Evolutionary conservation across 1,140 invertebrate genomes (phyloP).

Genomic region (Sinonovacula constricta): DNA sequence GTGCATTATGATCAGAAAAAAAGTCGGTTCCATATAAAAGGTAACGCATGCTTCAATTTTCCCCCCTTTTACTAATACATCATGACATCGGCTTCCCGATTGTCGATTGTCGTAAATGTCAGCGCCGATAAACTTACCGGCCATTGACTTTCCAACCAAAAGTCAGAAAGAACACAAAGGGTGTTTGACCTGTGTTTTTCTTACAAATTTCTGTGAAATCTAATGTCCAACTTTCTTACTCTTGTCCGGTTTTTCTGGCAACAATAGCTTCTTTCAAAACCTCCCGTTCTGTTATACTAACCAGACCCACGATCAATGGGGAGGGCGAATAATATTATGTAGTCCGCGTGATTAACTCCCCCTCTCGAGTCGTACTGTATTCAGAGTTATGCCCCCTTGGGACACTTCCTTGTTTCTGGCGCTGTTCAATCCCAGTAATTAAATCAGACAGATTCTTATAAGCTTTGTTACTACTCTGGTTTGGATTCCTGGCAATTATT

Average conservation of each 20-base stretch:
- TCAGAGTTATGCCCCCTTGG: conserved; percentile 33
- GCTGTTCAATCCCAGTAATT: conserved; percentile 37
- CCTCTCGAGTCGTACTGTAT: conserved; percentile 31
- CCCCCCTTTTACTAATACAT: too few species aligned
- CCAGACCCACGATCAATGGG: conserved; percentile 23
- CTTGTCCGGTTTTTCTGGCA: neutral
- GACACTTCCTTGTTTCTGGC: conserved; percentile 26
- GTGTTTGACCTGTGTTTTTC: too few species aligned
- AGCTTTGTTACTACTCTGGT: conserved; percentile 5
- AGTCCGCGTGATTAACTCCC: conserved; percentile 3
- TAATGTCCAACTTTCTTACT: too few species aligned
- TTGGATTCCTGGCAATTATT: neutral
- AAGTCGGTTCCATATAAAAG: too few species aligned
- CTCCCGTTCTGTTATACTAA: conserved; percentile 15
- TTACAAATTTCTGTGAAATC: too few species aligned
- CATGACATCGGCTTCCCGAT: too few species aligned
- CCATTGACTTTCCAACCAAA: too few species aligned
- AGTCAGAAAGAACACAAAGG: too few species aligned
- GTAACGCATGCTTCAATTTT: too few species aligned
- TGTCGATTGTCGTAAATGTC: too few species aligned
- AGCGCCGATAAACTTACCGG: too few species aligned
- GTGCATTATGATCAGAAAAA: too few species aligned
- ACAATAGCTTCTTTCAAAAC: neutral
- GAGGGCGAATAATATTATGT: conserved; percentile 20
- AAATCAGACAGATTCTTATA: conserved; percentile 40